Conservation (phyloP, 1,140 invertebrate species). For the Drosophila navojoa region DNA sequence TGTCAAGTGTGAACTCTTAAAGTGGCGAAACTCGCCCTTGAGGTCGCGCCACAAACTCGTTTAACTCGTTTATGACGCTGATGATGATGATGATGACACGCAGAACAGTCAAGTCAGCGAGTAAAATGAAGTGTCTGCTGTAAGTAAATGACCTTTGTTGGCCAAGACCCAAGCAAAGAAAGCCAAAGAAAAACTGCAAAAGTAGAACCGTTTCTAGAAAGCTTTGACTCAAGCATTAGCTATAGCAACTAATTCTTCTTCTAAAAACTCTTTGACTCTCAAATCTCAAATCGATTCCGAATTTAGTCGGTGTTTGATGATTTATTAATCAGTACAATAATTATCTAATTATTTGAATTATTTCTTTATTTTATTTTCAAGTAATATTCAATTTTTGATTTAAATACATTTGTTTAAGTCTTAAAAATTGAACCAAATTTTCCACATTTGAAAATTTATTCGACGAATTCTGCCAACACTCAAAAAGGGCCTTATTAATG, state of each 20-base stretch:
- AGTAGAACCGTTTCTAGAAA: constrained; percentile 9
- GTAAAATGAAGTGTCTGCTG: constrained; percentile 9
- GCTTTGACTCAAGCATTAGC: neutral
- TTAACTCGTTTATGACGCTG: constrained; percentile 39
- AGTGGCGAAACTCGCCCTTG: constrained; percentile 37
- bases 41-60: constrained; percentile 46
- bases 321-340: too few relatives aligned
- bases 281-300: too few relatives aligned
- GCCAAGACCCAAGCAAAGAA: neutral
- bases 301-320: too few relatives aligned
- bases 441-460: too few relatives aligned
- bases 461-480: too few relatives aligned
- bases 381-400: too few relatives aligned
- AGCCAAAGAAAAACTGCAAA: neutral
- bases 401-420: too few relatives aligned
- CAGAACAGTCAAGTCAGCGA: constrained; percentile 9
- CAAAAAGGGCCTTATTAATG: neutral
- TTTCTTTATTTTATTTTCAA: too few relatives aligned
- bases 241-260: neutral
- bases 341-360: too few relatives aligned
- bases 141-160: neutral
- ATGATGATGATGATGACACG: constrained; percentile 36
- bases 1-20: constrained; percentile 34
- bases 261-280: too few relatives aligned
- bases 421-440: too few relatives aligned